These are phyloP conservation scores for Blera fallax DNA, from an alignment of 2,888 invertebrate genomes.

Conservation along the genomic window DNA sequence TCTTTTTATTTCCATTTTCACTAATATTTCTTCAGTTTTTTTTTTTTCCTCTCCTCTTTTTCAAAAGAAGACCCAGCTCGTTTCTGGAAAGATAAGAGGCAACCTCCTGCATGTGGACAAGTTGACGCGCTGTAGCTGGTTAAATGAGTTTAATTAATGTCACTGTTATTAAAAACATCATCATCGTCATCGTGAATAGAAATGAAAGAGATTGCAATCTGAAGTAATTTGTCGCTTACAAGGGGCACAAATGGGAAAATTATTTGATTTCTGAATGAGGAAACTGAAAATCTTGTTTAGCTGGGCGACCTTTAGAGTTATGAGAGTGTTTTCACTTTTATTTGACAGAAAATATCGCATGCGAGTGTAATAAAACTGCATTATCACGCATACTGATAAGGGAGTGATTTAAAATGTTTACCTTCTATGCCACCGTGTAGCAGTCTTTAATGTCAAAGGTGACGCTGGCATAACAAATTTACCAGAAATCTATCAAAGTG, in stretches of 20 bases:
- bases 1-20: too few species aligned
- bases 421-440: too few species aligned
- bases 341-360: background rate
- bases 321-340: constrained; percentile 38
- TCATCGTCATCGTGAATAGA: background rate
- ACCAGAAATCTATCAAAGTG: background rate
- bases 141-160: constrained; percentile 64
- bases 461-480: background rate
- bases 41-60: background rate
- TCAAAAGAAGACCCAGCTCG: background rate
- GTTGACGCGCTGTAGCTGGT: constrained; percentile 14
- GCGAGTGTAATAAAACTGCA: background rate
- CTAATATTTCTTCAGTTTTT: too few species aligned
- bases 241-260: constrained; percentile 24
- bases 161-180: constrained; percentile 44
- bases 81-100: background rate
- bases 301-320: background rate
- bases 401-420: background rate
- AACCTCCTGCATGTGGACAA: background rate
- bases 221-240: constrained; percentile 40
- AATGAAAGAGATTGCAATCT: constrained; percentile 43
- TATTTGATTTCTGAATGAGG: constrained; percentile 51
- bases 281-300: constrained; percentile 1
- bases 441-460: background rate
- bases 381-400: background rate